Conservation (phyloP, 1,140 invertebrate species). For the Trypoxylus dichotomus region DNA sequence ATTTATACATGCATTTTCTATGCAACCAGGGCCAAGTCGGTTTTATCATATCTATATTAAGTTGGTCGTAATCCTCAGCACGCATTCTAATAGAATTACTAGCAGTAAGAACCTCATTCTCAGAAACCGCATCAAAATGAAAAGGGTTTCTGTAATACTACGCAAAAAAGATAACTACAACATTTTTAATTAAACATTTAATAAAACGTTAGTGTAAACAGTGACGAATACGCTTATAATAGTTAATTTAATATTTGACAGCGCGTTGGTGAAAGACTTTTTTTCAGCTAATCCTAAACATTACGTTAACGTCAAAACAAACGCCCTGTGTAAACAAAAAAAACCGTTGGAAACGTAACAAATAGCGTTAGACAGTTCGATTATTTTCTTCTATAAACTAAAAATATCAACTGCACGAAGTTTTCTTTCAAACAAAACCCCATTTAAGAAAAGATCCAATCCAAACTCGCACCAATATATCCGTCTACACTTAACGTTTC, state of each 20-base stretch:
- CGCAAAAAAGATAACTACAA: too few species aligned
- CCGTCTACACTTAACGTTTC: conserved; percentile 41
- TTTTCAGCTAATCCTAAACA: neutral
- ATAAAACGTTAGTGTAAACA: neutral
- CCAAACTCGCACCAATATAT: conserved; percentile 35
- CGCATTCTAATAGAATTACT: too few species aligned
- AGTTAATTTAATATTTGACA: neutral
- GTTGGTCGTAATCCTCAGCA: too few species aligned
- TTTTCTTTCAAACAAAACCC: conserved; percentile 28
- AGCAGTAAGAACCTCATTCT: too few species aligned
- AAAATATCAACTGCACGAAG: conserved; percentile 29
- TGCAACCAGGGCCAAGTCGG: too few species aligned
- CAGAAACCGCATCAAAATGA: too few species aligned
- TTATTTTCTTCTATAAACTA: conserved; percentile 28
- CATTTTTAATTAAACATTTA: neutral
- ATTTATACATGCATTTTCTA: too few species aligned
- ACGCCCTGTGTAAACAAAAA: conserved; percentile 9
- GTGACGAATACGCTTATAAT: neutral
- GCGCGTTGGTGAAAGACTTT: neutral
- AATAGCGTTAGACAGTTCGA: conserved; percentile 25
- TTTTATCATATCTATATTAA: too few species aligned
- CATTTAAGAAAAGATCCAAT: conserved; percentile 26
- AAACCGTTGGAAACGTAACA: conserved; percentile 3
- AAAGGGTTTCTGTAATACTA: neutral
- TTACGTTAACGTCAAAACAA: conserved; percentile 16